Percentiles rank a stretch among this genome's conserved stretches.
phyloP scores from a whole-genome alignment of 2,113 vertebrate species.

The Galemys pyrenaicus region DNA sequence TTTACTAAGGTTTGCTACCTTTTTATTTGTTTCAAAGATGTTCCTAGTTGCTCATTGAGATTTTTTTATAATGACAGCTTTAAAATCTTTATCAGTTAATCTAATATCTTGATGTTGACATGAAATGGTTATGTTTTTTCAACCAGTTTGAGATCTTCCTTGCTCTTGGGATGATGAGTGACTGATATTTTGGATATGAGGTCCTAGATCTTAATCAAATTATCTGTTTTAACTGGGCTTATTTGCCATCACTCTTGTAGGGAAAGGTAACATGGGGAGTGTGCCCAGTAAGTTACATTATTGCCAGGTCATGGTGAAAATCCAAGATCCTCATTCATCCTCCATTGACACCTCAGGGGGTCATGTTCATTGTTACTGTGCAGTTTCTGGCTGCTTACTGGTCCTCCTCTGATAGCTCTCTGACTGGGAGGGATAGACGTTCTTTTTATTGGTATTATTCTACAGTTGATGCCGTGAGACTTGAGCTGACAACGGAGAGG shows the following conservation, averaged over 20 bases:
- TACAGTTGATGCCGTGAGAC: neutral
- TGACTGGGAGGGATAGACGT: neutral
- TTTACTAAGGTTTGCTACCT: neutral
- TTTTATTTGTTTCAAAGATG: neutral
- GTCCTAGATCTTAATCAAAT: neutral
- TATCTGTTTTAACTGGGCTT: neutral
- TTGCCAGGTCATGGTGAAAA: neutral
- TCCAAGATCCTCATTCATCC: neutral
- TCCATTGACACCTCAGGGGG: neutral
- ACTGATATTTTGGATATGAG: neutral
- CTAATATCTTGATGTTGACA: neutral
- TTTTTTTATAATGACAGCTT: neutral
- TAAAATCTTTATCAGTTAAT: conserved; percentile 3
- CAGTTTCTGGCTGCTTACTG: neutral
- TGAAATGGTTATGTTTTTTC: neutral
- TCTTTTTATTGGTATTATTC: neutral
- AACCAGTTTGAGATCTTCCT: neutral
- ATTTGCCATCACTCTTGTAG: neutral
- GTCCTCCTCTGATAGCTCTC: neutral
- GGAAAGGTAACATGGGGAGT: neutral
- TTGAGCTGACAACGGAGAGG: neutral
- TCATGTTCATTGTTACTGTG: neutral
- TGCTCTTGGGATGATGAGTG: neutral
- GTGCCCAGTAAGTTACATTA: neutral
- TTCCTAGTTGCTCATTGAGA: neutral